Evolutionary conservation across 2,888 invertebrate genomes (phyloP), one percentile per base, ranked within the genome.

Genomic region (Euzophera pinguis): DNA sequence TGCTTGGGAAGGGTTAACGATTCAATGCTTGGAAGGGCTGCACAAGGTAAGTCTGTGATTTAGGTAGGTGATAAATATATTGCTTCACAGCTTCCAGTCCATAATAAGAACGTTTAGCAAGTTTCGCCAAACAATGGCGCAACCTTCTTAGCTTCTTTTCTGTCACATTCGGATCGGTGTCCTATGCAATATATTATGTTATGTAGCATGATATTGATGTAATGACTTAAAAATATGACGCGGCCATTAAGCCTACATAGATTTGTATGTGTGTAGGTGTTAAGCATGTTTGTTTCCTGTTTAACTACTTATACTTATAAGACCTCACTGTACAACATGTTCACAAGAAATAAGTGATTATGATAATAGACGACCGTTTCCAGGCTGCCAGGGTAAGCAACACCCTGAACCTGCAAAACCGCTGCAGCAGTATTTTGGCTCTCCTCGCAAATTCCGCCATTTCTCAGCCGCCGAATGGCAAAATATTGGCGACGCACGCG

Each of bases 371-470:
- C 6, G 8, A 22, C 52, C 14, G 45, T 43, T 75, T 85, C 35
- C 61, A 94, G 92, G 97, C 98, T 14, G 98, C 98, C 12, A 94
- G 95, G 64, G 92, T 98, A 49, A 97, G 98, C 81, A 98, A 97
- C 74, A 93, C 94, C 1, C 87, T 98, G 55, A 96, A 96, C 60
- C 90, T 99, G 38, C 98, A 98, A 82, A 95, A 94, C 65, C 92
- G 98, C 45, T 98, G 98, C 73, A 98, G 97, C 51, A 96, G 96
- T 63, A 97, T 99, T 58, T 93, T 99, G 62, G 94, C 95, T 5
- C 89, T 97, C 22, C 81, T 99, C 47, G 97, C 97, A 0, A 94
- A 95, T 55, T 97, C 98, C 0, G 97, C 98, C 0, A 98, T 98
- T 70, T 96, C 95, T 10, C 93, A 95, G 66, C 93, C 93, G 3